phyloP scores from a whole-genome alignment of 2,888 invertebrate genomes.

The Frankliniella intonsa region DNA sequence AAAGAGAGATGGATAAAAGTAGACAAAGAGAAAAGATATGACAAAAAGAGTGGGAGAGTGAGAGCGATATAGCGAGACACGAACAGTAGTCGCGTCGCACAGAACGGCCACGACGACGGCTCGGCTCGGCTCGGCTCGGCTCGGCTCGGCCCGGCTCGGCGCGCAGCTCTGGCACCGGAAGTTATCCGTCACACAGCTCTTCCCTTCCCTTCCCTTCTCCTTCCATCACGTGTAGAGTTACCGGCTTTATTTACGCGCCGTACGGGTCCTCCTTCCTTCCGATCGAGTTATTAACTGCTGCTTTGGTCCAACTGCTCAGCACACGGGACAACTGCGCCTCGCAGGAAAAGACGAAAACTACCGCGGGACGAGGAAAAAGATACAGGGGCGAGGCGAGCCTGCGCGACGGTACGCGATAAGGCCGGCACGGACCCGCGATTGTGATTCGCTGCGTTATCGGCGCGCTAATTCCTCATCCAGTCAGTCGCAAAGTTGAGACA shows the following conservation, averaged over 20 bases:
- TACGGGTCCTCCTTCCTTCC: background rate
- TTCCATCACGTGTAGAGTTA: constrained; percentile 17
- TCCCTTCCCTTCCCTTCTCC: background rate
- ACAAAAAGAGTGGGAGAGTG: background rate
- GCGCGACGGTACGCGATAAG: background rate
- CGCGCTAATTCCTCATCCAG: too few relatives aligned
- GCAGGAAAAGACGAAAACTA: too few relatives aligned
- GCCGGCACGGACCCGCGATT: background rate
- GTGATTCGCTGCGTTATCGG: too few relatives aligned
- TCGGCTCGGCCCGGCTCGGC: background rate
- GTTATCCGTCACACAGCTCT: constrained; percentile 14
- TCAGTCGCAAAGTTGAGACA: too few relatives aligned
- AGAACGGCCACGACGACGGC: background rate
- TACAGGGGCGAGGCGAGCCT: background rate
- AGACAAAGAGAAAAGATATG: background rate
- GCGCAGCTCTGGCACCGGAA: background rate
- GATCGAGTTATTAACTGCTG: constrained; percentile 3
- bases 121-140: background rate
- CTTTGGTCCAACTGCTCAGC: background rate
- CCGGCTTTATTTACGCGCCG: constrained; percentile 15
- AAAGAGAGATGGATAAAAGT: background rate
- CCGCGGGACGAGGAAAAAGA: background rate
- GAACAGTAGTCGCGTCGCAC: background rate
- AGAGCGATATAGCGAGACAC: background rate
- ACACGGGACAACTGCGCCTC: background rate